These are phyloP conservation scores for Lasioglossum zephyrum DNA, from an alignment of 2,888 invertebrate species.

Conservation along the genomic window DNA sequence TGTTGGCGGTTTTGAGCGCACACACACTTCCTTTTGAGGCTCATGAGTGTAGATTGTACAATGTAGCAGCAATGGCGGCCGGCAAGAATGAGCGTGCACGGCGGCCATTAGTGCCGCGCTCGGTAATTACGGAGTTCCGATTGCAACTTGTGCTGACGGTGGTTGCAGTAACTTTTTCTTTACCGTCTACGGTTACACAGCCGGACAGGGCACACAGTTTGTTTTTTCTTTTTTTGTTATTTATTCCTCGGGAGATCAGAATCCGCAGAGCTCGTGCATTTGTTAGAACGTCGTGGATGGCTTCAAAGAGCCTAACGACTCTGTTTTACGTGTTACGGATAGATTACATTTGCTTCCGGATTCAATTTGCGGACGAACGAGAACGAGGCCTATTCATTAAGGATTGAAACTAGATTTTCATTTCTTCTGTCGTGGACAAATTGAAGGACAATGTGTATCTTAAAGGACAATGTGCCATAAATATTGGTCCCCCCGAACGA, in stretches of 20 bases:
- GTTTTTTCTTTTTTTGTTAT: not conserved
- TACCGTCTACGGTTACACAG: not conserved
- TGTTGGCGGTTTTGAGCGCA: not conserved
- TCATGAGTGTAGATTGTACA: not conserved
- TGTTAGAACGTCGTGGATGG: not conserved
- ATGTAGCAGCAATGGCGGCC: not conserved
- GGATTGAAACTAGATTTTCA: not conserved
- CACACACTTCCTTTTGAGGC: not conserved
- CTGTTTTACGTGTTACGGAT: not conserved
- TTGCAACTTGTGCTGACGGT: not conserved
- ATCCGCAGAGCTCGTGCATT: not conserved
- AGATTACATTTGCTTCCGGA: not conserved
- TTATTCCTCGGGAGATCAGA: not conserved
- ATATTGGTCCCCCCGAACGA: no score
- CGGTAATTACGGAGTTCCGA: conserved; percentile 12
- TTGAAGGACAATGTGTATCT: no score
- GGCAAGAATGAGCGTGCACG: not conserved
- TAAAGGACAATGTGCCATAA: no score
- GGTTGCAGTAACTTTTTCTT: conserved; percentile 4
- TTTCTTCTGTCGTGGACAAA: not conserved
- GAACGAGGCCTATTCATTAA: not conserved
- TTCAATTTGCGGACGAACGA: not conserved
- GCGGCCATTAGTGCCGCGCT: conserved; percentile 1
- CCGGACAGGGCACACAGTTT: not conserved
- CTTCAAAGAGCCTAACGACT: not conserved